phyloP scores from a whole-genome alignment of 2,888 invertebrate species.

The Melanostoma mellinum region DNA sequence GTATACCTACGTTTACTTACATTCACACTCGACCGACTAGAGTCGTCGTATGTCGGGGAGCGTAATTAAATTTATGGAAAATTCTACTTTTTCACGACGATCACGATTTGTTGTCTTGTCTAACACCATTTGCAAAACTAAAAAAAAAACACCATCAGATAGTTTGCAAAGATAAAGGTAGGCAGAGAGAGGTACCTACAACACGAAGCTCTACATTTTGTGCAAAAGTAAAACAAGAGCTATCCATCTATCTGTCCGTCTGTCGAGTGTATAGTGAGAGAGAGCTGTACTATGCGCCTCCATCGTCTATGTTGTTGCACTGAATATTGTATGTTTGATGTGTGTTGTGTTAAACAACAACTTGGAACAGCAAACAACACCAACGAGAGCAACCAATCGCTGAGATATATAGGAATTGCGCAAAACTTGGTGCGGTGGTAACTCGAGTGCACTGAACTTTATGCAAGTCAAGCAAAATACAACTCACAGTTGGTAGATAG shows the following conservation, averaged over 20 bases:
- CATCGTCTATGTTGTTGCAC: neutral
- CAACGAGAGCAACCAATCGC: constrained; percentile 27
- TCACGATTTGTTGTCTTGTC: constrained; percentile 47
- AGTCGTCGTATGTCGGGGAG: neutral
- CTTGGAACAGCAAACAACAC: constrained; percentile 27
- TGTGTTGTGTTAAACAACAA: constrained; percentile 51
- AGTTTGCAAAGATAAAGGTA: neutral
- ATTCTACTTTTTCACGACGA: constrained; percentile 57
- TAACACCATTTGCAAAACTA: constrained; percentile 54
- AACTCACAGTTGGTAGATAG: neutral
- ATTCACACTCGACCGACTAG: too few relatives aligned
- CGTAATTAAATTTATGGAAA: constrained; percentile 63
- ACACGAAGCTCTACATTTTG: constrained; percentile 57
- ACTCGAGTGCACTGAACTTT: constrained; percentile 70
- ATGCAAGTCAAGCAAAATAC: constrained; percentile 61
- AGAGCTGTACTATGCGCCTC: neutral
- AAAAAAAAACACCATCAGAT: constrained; percentile 4
- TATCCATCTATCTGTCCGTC: constrained; percentile 49
- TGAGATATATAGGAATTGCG: constrained; percentile 50
- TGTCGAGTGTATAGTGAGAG: neutral
- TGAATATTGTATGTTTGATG: constrained; percentile 5
- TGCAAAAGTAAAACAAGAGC: constrained; percentile 58
- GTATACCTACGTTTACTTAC: neutral
- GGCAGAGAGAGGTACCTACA: constrained; percentile 1
- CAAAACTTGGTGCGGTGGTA: constrained; percentile 62